These are phyloP conservation scores for Melanargia galathea DNA, from an alignment of 2,888 invertebrate genomes.

Conservation along the genomic window DNA sequence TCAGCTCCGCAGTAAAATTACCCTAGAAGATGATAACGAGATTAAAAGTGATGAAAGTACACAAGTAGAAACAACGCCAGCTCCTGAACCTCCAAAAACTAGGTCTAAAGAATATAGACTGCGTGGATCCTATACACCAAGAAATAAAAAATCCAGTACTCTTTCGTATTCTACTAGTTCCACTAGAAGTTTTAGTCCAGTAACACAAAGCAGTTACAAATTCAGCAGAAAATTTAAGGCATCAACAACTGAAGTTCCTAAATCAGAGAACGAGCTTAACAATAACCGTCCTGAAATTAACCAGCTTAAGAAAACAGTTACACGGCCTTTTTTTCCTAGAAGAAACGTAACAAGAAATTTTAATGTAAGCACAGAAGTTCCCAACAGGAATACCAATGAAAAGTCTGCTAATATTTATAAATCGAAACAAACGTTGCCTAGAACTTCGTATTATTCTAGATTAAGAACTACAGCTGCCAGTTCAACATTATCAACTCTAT, in stretches of 20 bases:
- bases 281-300: conserved; percentile 51
- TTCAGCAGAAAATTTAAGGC: conserved; percentile 69
- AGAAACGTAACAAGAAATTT: conserved; percentile 51
- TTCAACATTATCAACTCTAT: conserved; percentile 46
- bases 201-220: conserved; percentile 59
- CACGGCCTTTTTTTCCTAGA: conserved; percentile 59
- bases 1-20: conserved; percentile 65
- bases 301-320: conserved; percentile 54
- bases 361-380: conserved; percentile 49
- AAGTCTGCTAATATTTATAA: conserved; percentile 43
- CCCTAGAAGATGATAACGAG: conserved; percentile 47
- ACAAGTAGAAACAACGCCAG: conserved; percentile 42
- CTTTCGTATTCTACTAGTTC: conserved; percentile 49
- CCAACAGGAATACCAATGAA: conserved; percentile 42
- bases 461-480: conserved; percentile 54
- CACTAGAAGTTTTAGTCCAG: conserved; percentile 38
- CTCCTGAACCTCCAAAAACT: conserved; percentile 47
- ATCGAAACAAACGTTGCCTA: conserved; percentile 55
- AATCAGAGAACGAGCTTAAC: conserved; percentile 48
- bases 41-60: conserved; percentile 45
- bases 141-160: conserved; percentile 58
- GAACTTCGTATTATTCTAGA: conserved; percentile 68
- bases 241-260: conserved; percentile 55
- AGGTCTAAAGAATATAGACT: conserved; percentile 57
- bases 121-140: conserved; percentile 58